Conservation (phyloP, 2,113 vertebrate genomes). For the Tapirus terrestris region DNA sequence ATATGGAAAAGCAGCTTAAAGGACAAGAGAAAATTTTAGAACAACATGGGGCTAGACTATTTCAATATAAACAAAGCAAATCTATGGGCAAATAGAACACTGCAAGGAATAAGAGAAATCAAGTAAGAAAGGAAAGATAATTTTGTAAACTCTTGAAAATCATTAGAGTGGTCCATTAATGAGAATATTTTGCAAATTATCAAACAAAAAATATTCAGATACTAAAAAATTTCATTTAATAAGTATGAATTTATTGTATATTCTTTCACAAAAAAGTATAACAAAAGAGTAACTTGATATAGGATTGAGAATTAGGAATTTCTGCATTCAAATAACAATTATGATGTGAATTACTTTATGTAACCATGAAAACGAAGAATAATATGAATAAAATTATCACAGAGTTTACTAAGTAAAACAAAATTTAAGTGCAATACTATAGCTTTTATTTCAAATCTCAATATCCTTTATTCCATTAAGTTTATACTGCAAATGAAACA, state of each 20-base stretch:
- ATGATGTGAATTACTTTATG: not conserved
- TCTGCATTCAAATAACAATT: conserved; percentile 45
- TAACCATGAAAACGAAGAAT: not conserved
- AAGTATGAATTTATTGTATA: not conserved
- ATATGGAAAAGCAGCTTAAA: not conserved
- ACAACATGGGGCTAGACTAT: not conserved
- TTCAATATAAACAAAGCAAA: conserved; percentile 33
- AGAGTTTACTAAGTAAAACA: not conserved
- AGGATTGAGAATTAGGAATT: not conserved
- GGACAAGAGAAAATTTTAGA: not conserved
- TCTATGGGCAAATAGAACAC: not conserved
- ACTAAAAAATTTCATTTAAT: not conserved
- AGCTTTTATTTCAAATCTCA: conserved; percentile 35
- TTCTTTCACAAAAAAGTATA: not conserved
- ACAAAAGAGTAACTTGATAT: not conserved
- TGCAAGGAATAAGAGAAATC: conserved; percentile 19
- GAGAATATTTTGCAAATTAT: not conserved
- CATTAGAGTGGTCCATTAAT: not conserved
- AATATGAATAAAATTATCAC: conserved; percentile 13
- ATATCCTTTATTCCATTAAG: not conserved
- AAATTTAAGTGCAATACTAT: not conserved
- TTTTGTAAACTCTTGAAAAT: not conserved
- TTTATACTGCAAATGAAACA: not conserved
- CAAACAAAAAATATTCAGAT: conserved; percentile 25
- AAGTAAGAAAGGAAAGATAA: not conserved